A percentile compares a stretch with the other conserved stretches of the same genome.
These are phyloP conservation scores for Epinephelus coioides DNA, from an alignment of 2,797 vertebrate species.

Conservation along the genomic window DNA sequence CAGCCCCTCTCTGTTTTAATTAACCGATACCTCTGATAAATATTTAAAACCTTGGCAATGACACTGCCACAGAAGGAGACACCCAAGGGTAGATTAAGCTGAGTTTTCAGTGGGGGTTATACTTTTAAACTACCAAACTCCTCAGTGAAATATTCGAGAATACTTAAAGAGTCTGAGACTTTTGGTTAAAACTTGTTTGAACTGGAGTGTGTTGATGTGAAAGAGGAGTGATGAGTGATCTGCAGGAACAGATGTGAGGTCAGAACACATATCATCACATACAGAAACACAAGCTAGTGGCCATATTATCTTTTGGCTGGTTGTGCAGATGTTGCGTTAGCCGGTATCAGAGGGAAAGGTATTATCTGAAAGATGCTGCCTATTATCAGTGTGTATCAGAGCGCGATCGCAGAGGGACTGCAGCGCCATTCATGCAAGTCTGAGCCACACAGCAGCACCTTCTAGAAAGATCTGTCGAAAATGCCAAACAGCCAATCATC, in stretches of 20 bases:
- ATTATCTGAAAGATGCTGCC: constrained; percentile 23
- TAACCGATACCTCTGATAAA: constrained; percentile 88
- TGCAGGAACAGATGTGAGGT: background rate
- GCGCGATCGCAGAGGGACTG: constrained; percentile 28
- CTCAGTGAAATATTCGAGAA: constrained; percentile 38
- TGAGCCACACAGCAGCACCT: constrained; percentile 19
- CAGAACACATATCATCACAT: background rate
- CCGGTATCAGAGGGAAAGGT: background rate
- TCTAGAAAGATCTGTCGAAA: constrained; percentile 27
- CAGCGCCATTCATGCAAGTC: constrained; percentile 10
- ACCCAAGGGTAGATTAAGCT: constrained; percentile 64
- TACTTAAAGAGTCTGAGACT: constrained; percentile 15
- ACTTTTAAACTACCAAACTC: constrained; percentile 52
- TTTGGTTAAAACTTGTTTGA: constrained; percentile 17
- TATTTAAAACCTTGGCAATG: constrained; percentile 85
- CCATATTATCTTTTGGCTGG: background rate
- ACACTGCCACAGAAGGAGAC: constrained; percentile 82
- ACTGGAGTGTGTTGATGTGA: constrained; percentile 21
- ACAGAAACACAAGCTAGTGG: background rate
- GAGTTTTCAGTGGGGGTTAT: constrained; percentile 41
- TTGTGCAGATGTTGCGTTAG: constrained; percentile 6
- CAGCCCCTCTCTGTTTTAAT: constrained; percentile 87
- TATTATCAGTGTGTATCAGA: constrained; percentile 42
- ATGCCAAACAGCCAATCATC: constrained; percentile 31
- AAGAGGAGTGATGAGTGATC: constrained; percentile 18